Evolutionary conservation across 2,888 invertebrate species (phyloP), one percentile per base, ranked within the genome.

Genomic region (Papilio demoleus): DNA sequence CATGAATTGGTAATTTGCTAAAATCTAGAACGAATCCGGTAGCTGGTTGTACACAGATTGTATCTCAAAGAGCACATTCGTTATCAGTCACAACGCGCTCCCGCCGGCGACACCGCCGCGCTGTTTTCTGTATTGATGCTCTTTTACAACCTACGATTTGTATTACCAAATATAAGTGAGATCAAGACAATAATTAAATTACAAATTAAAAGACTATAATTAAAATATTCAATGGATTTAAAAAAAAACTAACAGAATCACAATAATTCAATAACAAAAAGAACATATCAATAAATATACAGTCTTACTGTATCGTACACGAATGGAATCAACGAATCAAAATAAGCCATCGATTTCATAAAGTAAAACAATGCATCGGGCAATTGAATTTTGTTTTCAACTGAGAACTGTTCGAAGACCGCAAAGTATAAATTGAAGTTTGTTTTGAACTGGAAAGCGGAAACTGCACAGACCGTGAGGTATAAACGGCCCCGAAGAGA

Each of bases 41-140:
- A 22, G 27, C 19, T 36, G 56, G 70, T 68, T 50, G 53, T 69
- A 73, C 74, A 71, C 71, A 75, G 81, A 83, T 82, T 72, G 75
- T 81, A 83, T 83, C 83, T 77, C 79, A 80, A 83, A 82, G 79
- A 77, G 75, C 76, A 74, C 76, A 77, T 81, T 79, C 75, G 80
- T 80, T 83, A 80, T 80, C 82, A 76, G 68, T 70, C 70, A 67
- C 72, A 75, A 74, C 79, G 72, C 71, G 72, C 70, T 71, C 73
- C 71, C 70, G 70, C 71, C 68, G 69, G 65, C 63, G 63, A 64
- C 70, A 68, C 56, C 58, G 70, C 65, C 73, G 69, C 73, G 74
- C 72, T 74, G 71, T 73, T 79, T 73, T 73, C 72, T 74, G 72
- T 74, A 70, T 67, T 53, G 58, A 42, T 65, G 17, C 59, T 56